phyloP scores from a whole-genome alignment of 1,140 invertebrate genomes.

The Drosophila azteca region DNA sequence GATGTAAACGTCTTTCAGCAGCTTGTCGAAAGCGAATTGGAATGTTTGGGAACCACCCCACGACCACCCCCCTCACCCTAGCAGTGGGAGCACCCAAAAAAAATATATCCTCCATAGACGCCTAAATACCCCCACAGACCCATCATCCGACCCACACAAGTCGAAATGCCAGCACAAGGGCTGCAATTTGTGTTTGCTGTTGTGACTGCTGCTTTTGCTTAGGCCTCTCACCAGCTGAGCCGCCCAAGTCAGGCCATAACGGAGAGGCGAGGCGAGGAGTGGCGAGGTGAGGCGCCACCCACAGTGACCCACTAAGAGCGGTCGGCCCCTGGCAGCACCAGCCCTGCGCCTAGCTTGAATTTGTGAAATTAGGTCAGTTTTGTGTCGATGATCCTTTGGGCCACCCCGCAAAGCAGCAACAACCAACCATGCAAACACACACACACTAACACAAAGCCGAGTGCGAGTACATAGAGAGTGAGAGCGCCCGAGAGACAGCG shows the following conservation, averaged over 20 bases:
- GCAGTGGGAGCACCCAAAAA: too few species aligned
- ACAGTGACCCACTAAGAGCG: conserved; percentile 70
- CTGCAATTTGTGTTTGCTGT: conserved; percentile 63
- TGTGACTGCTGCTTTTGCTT: conserved; percentile 48
- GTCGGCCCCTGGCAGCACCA: conserved; percentile 50
- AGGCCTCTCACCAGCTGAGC: conserved; percentile 58
- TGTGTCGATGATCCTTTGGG: conserved; percentile 84
- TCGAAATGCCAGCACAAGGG: conserved; percentile 63
- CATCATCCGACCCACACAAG: conserved; percentile 13
- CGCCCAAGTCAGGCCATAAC: conserved; percentile 45
- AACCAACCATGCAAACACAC: conserved; percentile 24
- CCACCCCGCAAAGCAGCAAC: conserved; percentile 57
- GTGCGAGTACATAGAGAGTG: conserved; percentile 35
- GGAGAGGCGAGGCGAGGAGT: neutral
- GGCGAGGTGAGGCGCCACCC: conserved; percentile 30
- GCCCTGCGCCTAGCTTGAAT: conserved; percentile 76
- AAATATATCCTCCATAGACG: neutral
- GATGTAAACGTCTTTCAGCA: conserved; percentile 47
- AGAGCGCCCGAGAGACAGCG: conserved; percentile 49
- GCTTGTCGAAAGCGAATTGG: conserved; percentile 46
- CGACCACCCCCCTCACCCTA: too few species aligned
- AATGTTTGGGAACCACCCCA: conserved; percentile 17
- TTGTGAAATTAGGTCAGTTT: conserved; percentile 83
- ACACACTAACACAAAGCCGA: conserved; percentile 5
- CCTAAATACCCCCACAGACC: conserved; percentile 1